A percentile compares a stretch with the other conserved stretches of the same genome.
Evolutionary conservation across 2,113 vertebrate genomes (phyloP).

Genomic region (Pygathrix nemaeus): DNA sequence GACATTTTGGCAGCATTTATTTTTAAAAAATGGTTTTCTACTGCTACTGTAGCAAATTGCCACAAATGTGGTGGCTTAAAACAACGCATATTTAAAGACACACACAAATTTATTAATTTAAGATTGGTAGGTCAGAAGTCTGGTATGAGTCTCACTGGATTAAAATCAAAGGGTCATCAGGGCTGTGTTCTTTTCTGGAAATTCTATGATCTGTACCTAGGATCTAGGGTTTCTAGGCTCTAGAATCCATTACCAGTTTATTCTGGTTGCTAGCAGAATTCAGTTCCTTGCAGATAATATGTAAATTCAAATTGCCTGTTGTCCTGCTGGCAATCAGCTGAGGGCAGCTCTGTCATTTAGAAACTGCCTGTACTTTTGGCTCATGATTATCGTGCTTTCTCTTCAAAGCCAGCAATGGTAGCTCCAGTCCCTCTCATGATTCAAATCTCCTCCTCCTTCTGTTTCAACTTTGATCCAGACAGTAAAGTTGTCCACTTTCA

Average conservation of each 20-base stretch:
- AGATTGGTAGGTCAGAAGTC: neutral
- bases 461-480: neutral
- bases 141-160: neutral
- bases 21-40: neutral
- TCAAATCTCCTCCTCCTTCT: neutral
- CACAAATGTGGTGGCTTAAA: neutral
- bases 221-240: neutral
- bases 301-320: neutral
- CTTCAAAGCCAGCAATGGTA: neutral
- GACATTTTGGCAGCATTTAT: constrained; percentile 37
- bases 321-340: neutral
- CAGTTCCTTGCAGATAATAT: neutral
- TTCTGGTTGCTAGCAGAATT: neutral
- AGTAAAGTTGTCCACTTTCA: neutral
- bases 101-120: neutral
- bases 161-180: neutral
- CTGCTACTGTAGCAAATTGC: constrained; percentile 11
- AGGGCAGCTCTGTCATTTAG: neutral
- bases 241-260: neutral
- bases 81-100: neutral
- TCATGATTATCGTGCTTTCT: neutral
- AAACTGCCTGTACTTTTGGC: neutral
- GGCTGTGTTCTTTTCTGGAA: neutral
- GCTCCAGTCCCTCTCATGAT: neutral
- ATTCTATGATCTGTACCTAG: neutral